Base-by-base conservation (phyloP, 2,797 vertebrate species). In the Darevskia mixta region DNA sequence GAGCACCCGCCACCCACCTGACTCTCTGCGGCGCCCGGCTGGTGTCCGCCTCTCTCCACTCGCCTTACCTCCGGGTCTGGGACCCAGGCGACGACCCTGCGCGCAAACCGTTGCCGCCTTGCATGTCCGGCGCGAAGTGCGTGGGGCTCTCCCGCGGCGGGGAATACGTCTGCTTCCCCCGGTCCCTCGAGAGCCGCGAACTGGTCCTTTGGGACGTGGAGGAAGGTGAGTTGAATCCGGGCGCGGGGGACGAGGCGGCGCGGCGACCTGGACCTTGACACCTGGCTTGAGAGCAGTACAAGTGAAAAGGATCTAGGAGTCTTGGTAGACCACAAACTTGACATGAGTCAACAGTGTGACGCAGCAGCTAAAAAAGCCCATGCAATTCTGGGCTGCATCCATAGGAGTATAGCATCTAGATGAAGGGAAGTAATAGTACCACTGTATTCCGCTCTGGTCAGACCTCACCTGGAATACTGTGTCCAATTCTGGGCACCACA, bases 201-300 rank as follows among this genome's bases (percentile, higher is more conserved):
- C 96, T 98, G 72, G 91, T 96, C 83, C 90, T 97, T 86, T 98
- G 98, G 98, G 97, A 97, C 86, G 71, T 88, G 88, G 85, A 85
- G 27, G 95, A 97, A 96, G 98, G 98, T 98, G 91, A 92, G 83
- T 23, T 61, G 20, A 71, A 15, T 43, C 49, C 58, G 10, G 85
- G 66, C n/a, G 78, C 55, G 58, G 43, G 8, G 20, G 2, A 1
- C 0, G 13, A 23, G 2, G 13, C 8, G 49, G 11, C 7, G 11
- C 11, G 49, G 49, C 4, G 11, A 38, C 38, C 2, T 5, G 38
- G 38, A 41, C 38, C 38, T 41, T 41, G 38, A 41, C 38, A 41
- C 38, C 35, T 35, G 35, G 35, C 35, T 35, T 35, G 35, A 35
- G 35, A 35, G 35, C 35, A 35, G 35, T 35, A 35, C 35, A 35